A percentile compares a stretch with the other conserved stretches of the same genome.
Evolutionary conservation across 2,113 vertebrate species (phyloP).

Genomic region (Sapayoa aenigma): DNA sequence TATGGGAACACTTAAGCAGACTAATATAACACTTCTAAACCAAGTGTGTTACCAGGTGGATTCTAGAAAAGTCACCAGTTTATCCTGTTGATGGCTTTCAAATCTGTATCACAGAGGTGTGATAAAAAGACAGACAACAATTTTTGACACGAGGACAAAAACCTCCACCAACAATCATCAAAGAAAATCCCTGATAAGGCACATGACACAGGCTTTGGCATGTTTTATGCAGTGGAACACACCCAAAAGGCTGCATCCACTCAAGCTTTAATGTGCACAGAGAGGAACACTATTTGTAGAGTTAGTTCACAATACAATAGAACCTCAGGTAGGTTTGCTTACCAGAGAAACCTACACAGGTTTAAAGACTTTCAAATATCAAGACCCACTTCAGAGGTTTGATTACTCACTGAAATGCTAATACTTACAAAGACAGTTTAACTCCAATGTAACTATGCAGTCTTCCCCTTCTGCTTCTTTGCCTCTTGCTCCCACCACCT

Average conservation of each 20-base stretch:
- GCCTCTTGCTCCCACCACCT: neutral
- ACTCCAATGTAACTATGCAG: neutral
- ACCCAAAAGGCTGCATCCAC: neutral
- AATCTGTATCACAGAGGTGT: neutral
- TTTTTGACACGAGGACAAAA: neutral
- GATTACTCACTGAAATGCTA: neutral
- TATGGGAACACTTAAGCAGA: neutral
- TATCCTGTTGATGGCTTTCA: neutral
- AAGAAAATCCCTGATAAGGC: neutral
- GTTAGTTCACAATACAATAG: neutral
- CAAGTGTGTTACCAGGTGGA: neutral
- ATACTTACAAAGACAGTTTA: neutral
- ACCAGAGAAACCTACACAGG: neutral
- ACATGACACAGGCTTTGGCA: neutral
- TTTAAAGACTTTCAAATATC: neutral
- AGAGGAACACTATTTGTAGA: neutral
- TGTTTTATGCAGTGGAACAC: neutral
- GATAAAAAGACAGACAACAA: neutral
- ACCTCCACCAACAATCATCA: neutral
- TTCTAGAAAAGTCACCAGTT: neutral
- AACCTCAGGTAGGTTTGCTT: neutral
- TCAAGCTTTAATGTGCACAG: neutral
- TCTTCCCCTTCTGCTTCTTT: neutral
- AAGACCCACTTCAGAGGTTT: neutral
- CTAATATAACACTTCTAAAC: neutral